A percentile compares a stretch with the other conserved stretches of the same genome.
Conservation (phyloP, 2,888 invertebrate species). For the Polydrusus tereticollis region DNA sequence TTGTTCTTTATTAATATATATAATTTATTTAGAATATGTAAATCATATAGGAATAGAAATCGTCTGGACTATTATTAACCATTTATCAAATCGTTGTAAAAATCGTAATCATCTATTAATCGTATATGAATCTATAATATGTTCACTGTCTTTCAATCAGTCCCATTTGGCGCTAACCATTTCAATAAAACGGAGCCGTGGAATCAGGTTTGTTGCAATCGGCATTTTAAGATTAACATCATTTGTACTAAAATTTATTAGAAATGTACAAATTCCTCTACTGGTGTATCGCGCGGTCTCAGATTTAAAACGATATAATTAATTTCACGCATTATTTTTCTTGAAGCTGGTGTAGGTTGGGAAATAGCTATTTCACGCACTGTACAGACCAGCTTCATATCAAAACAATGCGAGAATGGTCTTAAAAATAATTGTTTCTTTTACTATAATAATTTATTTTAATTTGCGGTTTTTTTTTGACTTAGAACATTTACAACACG, state of each 20-base stretch:
- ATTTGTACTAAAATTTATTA: neutral
- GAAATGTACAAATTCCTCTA: neutral
- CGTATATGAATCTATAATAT: constrained; percentile 1
- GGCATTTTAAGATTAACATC: neutral
- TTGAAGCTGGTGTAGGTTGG: too few relatives aligned
- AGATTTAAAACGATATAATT: too few relatives aligned
- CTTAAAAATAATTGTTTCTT: too few relatives aligned
- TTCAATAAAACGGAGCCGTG: neutral
- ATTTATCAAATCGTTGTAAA: constrained; percentile 7
- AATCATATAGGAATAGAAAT: neutral
- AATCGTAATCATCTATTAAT: constrained; percentile 1
- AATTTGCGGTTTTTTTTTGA: too few relatives aligned
- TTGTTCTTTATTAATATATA: neutral
- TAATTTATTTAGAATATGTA: neutral
- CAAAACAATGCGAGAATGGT: too few relatives aligned
- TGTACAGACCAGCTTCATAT: too few relatives aligned
- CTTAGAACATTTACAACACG: too few relatives aligned
- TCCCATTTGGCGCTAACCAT: neutral
- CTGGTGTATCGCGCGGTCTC: neutral
- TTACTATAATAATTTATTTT: too few relatives aligned
- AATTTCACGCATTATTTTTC: too few relatives aligned
- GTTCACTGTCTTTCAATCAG: neutral
- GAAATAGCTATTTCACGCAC: too few relatives aligned
- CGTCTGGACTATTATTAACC: neutral
- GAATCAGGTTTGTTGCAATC: neutral